Conservation (phyloP, 2,797 vertebrate genomes). For the Melanotaenia parkinsoni region DNA sequence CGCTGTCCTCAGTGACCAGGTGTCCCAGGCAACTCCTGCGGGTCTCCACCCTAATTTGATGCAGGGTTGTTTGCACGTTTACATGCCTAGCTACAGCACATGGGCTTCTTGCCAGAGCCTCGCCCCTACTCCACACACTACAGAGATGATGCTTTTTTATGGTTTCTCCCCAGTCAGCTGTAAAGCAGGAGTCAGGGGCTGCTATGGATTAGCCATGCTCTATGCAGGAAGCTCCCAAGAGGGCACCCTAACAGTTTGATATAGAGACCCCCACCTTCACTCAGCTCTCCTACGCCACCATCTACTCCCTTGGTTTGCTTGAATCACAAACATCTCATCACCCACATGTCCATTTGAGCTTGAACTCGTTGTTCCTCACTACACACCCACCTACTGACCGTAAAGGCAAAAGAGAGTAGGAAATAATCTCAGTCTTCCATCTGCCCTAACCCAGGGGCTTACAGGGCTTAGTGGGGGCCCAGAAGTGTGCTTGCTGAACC, state of each 20-base stretch:
- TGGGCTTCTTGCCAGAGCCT: slow-evolving; percentile 59
- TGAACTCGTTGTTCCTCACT: slow-evolving; percentile 64
- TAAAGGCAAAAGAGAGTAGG: slow-evolving; percentile 49
- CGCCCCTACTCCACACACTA: slow-evolving; percentile 52
- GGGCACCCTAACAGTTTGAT: slow-evolving; percentile 53
- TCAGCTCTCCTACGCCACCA: slow-evolving; percentile 33
- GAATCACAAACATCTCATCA: slow-evolving; percentile 65
- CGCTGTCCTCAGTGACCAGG: slow-evolving; percentile 61
- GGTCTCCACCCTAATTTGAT: slow-evolving; percentile 35
- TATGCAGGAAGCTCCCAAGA: slow-evolving; percentile 67
- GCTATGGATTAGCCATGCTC: slow-evolving; percentile 79
- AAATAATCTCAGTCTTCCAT: slow-evolving; percentile 63
- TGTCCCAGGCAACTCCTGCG: slow-evolving; percentile 33
- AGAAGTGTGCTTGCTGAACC: slow-evolving; percentile 63
- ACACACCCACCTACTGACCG: slow-evolving; percentile 54
- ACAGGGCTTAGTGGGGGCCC: slow-evolving; percentile 62
- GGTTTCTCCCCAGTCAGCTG: slow-evolving; percentile 72
- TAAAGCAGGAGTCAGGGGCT: slow-evolving; percentile 72
- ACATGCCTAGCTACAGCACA: slow-evolving; percentile 52
- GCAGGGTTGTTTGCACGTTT: slow-evolving; percentile 54
- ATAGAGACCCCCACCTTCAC: slow-evolving; percentile 49
- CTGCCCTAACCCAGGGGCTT: slow-evolving; percentile 64
- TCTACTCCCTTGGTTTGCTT: slow-evolving; percentile 49
- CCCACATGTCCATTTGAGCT: slow-evolving; percentile 51
- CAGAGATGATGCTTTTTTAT: slow-evolving; percentile 58